Base-by-base conservation (phyloP, 2,888 invertebrate species). In the Andricus quercusramuli region DNA sequence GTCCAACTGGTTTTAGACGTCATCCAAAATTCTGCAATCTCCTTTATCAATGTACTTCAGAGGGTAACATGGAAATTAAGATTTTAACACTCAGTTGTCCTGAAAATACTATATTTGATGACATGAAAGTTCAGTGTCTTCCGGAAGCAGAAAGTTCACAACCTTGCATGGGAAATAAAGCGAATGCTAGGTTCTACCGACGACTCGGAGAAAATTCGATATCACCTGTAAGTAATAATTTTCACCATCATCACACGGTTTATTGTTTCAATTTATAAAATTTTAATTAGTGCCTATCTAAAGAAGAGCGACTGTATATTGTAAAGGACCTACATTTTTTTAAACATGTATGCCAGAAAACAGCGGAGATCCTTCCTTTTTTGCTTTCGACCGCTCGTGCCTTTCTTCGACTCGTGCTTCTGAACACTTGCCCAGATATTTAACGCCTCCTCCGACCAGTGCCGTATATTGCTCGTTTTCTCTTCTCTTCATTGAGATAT, bases 1-100 rank as follows among this genome's bases (percentile, higher is more conserved):
- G 97, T 90, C 97, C 97, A 13, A 96, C 97, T 9, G 97, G 97
- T 59, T 97, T 97, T 93, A 95, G 94, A 89, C 94, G 97, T 84
- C 97, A 97, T 94, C 97, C 97, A 0, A 96, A 96, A 90, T 95
- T 96, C 89, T 97, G 97, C 88, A 96, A 96, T 89, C 92, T 96
- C 86, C 97, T 97, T 93, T 97, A 97, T 90, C 97, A 97, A 91
- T 97, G 97, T 88, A 96, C 95, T 25, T 95, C 94, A 86, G 93
- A 94, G 11, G 94, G 95, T 44, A 95, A 93, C 68, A 95, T 95
- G 89, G 96, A 97, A 85, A 93, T 96, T n/a, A 97, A 96, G 90
- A 94, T 97, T 83, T 94, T 96, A 2, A 94, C 95, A 13, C 95
- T 97, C 86, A 95, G 95, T 85, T 97, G 97, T 92, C 97, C 97